Evolutionary conservation across 1,140 invertebrate genomes (phyloP).

Genomic region (Lepidurus arcticus): DNA sequence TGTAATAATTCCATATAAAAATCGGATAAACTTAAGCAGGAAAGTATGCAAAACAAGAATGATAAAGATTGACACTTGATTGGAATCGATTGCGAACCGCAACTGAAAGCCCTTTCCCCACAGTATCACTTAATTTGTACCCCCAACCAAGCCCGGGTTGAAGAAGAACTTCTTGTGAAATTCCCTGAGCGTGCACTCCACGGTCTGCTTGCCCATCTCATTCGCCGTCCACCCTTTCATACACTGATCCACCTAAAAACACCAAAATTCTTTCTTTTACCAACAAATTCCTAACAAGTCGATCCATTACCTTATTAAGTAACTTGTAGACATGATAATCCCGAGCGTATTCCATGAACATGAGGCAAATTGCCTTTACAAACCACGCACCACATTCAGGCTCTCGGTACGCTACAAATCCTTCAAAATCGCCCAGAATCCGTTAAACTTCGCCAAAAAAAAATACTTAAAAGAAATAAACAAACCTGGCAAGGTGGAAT

Average conservation of each 20-base stretch:
- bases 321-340: constrained; percentile 58
- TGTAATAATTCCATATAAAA: no score
- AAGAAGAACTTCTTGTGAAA: constrained; percentile 31
- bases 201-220: constrained; percentile 6
- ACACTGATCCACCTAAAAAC: constrained; percentile 27
- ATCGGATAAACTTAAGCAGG: no score
- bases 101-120: no score
- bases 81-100: no score
- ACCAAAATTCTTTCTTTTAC: background rate
- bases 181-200: constrained; percentile 14
- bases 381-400: constrained; percentile 60
- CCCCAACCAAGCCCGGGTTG: constrained; percentile 24
- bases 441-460: background rate
- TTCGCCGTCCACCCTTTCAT: constrained; percentile 26
- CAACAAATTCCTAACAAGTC: background rate
- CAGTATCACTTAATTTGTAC: background rate
- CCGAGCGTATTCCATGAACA: constrained; percentile 63
- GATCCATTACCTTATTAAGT: constrained; percentile 55
- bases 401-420: constrained; percentile 61
- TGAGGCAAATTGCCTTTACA: constrained; percentile 64
- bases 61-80: no score
- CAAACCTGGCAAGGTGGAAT: constrained; percentile 57
- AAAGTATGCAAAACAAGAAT: no score
- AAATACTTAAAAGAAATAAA: background rate
- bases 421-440: constrained; percentile 41